Evolutionary conservation across 2,113 vertebrate genomes (phyloP), one percentile per base, ranked within the genome.

Genomic region (Patagioenas fasciata): DNA sequence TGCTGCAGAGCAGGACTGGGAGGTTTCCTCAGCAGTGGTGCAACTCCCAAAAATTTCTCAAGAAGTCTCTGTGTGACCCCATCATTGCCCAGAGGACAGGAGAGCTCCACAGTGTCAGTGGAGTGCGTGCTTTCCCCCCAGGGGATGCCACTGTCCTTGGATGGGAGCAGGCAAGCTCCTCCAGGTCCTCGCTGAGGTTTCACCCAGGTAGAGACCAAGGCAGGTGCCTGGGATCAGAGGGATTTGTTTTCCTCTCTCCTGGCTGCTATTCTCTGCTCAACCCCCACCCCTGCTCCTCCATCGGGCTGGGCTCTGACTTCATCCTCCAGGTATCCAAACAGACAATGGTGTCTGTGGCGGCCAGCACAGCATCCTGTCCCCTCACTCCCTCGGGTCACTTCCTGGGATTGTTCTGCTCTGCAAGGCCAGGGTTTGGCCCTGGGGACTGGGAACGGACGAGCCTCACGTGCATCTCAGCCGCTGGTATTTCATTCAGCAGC

Each of bases 381-480:
- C 88, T 65, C 4, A 2, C 7, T 44, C 50, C 67, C 12, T 32
- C 16, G 13, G 56, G 42, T 26, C 88, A 54, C 80, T 97, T 96
- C 97, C 96, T 21, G 4, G 70, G 88, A 97, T 97, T 97, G 97
- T 97, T 96, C 64, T 72, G 56, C 73, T 84, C n/a, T 6, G 13
- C n/a, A 34, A 2, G 14, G 61, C 44, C 10, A 23, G 38, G 53
- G 29, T 62, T 21, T 60, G n/a, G 32, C 65, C 74, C 42, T 2
- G 6, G 85, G 69, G 67, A 58, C 16, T 3, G 32, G 62, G 29
- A 38, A 7, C 3, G 8, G 88, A 65, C 0, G 25, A 66, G 64
- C 47, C 11, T 28, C 77, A 57, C 23, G 31, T 50, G 66, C 74
- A 10, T n/a, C 19, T 3, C 0, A 4, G 34, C 24, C 0, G 4